Conservation (phyloP, 2,888 invertebrate genomes). For the Lottia scabra region DNA sequence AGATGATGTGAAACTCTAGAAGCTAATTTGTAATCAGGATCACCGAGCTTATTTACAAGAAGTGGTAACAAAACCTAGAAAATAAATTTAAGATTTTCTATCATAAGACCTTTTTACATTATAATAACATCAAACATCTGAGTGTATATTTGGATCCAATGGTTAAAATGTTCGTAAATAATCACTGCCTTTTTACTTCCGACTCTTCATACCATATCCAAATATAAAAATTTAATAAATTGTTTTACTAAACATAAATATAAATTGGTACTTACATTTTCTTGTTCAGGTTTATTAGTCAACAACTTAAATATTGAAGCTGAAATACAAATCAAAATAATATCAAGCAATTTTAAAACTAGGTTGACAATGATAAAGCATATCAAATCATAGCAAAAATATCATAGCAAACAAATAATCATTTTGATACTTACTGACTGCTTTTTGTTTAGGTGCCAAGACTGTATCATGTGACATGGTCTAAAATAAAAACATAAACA, state of each 20-base stretch:
- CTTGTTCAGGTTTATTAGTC: constrained; percentile 85
- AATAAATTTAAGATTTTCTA: background rate
- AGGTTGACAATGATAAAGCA: background rate
- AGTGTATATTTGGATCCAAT: too few species aligned
- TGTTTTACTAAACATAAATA: background rate
- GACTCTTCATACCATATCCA: too few species aligned
- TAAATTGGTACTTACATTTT: constrained; percentile 75
- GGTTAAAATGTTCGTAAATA: background rate
- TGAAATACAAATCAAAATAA: constrained; percentile 32
- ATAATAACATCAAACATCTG: too few species aligned
- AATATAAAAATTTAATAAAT: background rate
- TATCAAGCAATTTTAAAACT: background rate
- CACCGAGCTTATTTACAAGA: constrained; percentile 95
- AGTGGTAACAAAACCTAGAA: constrained; percentile 76
- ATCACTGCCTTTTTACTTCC: background rate
- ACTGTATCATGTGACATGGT: constrained; percentile 82
- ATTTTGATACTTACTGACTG: constrained; percentile 72
- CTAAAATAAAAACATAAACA: constrained; percentile 35
- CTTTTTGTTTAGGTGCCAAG: constrained; percentile 84
- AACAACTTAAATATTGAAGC: constrained; percentile 79
- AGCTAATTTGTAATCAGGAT: constrained; percentile 88
- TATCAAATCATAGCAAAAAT: background rate
- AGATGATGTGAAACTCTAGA: constrained; percentile 89
- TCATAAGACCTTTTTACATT: background rate
- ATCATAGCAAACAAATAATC: background rate